Percentiles rank a stretch among this genome's conserved stretches.
Evolutionary conservation across 2,113 vertebrate genomes (phyloP).

Genomic region (Ptilorrhoa leucosticta): DNA sequence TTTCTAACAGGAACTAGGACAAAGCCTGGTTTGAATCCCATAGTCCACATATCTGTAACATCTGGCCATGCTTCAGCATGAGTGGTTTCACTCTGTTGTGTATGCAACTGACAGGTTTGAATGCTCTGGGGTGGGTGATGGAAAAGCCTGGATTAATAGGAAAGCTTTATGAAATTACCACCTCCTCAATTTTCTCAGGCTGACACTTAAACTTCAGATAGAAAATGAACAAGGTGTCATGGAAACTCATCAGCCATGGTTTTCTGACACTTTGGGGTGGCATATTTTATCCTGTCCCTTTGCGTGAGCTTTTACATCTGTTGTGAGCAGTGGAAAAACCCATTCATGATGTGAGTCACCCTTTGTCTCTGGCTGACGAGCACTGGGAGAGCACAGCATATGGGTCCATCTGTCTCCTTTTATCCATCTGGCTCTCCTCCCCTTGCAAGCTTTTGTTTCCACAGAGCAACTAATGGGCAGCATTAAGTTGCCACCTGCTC

Average conservation of each 20-base stretch:
- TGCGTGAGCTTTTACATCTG: conserved; percentile 12
- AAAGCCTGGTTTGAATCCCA: neutral
- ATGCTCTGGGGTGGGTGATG: neutral
- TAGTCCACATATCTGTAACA: neutral
- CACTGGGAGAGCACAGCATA: neutral
- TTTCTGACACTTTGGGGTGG: neutral
- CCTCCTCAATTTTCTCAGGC: neutral
- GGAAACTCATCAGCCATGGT: neutral
- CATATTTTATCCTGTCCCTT: neutral
- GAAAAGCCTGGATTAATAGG: neutral
- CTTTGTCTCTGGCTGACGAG: neutral
- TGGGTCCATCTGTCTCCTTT: conserved; percentile 41
- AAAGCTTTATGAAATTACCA: neutral
- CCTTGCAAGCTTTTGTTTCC: conserved; percentile 36
- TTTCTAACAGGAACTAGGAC: neutral
- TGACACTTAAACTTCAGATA: neutral
- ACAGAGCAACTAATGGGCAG: neutral
- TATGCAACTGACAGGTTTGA: neutral
- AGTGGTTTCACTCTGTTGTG: neutral
- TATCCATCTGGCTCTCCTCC: conserved; percentile 30
- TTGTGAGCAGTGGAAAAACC: conserved; percentile 13
- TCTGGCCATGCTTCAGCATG: neutral
- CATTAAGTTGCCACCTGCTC: conserved; percentile 47
- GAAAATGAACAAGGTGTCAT: neutral
- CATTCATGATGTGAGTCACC: neutral